Base-by-base conservation (phyloP, 2,888 invertebrate species). In the Apodemia zela region DNA sequence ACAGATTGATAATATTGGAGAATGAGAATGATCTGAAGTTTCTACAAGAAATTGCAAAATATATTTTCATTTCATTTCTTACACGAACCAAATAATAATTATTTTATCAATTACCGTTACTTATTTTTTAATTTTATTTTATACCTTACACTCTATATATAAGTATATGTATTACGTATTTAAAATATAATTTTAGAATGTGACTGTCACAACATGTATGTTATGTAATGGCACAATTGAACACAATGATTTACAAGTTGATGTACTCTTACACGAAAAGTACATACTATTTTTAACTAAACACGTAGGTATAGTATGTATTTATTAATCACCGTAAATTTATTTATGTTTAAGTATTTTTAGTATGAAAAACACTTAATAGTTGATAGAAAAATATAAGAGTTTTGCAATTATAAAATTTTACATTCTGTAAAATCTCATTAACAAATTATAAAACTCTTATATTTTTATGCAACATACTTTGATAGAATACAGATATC, bases 401-500 rank as follows among this genome's bases (percentile, higher is more conserved):
- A 51, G 51, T 51, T 21, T 51, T 11, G 21, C 2, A 2, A 21
- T 51, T 25, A 51, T 17, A 25, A 13, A 21, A 11, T 21, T 3
- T 21, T 51, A 21, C 10, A 51, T 21, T 11, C 3, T 18, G 51
- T 10, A 38, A 38, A 51, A 10, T 21, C 10, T 8, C 13, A 11
- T 51, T 51, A 25, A 21, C 11, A 10, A 47, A 21, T 59, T 62
- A 45, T 33, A 45, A 15, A 62, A 33, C 45, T 59, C 62, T 47
- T 67, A 67, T 68, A 45, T 15, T 66, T 68, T 79, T 74, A 68
- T 70, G 66, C 13, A 51, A 11, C 11, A n/a, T 45, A 45, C 13
- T 15, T 29, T 25, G 25, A 25, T 75, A 68, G 75, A 11, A 15
- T 42, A 75, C 70, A 75, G 78, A 76, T 81, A 82, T 82, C 78